Base-by-base conservation (phyloP, 2,797 vertebrate genomes). In the Carapus acus region DNA sequence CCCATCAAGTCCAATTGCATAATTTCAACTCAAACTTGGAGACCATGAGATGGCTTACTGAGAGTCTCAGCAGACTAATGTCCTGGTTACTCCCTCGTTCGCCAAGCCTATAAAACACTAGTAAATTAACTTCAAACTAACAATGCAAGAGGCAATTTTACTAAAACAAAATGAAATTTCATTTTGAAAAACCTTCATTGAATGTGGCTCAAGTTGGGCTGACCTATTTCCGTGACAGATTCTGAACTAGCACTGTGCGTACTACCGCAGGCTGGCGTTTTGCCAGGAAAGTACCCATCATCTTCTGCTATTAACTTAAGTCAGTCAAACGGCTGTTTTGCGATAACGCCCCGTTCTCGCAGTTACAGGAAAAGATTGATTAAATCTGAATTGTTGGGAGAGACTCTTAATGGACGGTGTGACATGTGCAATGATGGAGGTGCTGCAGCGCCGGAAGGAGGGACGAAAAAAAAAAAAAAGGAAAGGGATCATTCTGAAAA, bases 361-460 rank as follows among this genome's bases (percentile, higher is more conserved):
- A 83, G 82, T 80, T 82, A 69, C 78, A 74, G 78, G 79, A 76
- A 83, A 83, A 84, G 77, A 78, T 67, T 83, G 83, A 85, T 85
- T 82, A 76, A 77, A 87, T 83, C 80, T 83, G 77, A 87, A 86
- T 81, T 84, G 81, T 74, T 74, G 67, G 76, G 67, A 74, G 75
- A 68, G 77, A 69, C 74, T 72, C 71, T 73, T 74, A 76, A 82
- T 79, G 60, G 74, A 76, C 68, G 56, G 65, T 67, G 66, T 74
- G 78, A 80, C 79, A 73, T 71, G 69, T 66, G 71, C 67, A 69
- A 68, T 65, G 53, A 75, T 62, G 65, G 69, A 70, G 64, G 54
- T 15, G 24, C 24, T 9, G 24, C 9, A 66, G 67, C 65, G 67
- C 39, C 47, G 39, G n/a, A n/a, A n/a, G n/a, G n/a, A n/a, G n/a